Base-by-base conservation (phyloP, 2,888 invertebrate species). In the Lordiphosa fenestrarum region DNA sequence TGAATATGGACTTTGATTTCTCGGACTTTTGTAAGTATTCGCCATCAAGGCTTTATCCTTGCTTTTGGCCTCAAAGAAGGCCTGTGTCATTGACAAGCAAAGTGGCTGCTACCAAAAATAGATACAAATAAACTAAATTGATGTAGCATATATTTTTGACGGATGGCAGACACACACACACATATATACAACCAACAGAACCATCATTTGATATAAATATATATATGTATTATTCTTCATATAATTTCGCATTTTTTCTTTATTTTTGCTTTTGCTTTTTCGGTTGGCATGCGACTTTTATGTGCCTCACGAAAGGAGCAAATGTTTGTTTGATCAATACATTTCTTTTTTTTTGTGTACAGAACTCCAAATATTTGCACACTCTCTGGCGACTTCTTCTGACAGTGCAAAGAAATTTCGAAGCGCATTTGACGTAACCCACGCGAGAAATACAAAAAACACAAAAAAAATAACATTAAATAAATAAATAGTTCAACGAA, bases 1-100 rank as follows among this genome's bases (percentile, higher is more conserved):
- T 82, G 84, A 88, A 86, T 72, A 89, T 89, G 88, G 89, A 89
- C 77, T 89, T 89, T 77, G 89, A 89, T 83, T 86, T 89, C 76
- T 73, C 88, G 63, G 88, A 88, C 70, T 86, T 89, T 69, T 84
- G 89, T 89, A 76, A 89, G 89, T 88, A 61, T 44, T 55, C 49
- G 55, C 36, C 25, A 41, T 42, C 35, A 62, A 62, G 39, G 48
- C 39, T 48, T 30, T 52, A 67, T 62, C 63, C 63, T 63, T 71
- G 78, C 65, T 58, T 58, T 66, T 69, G 61, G 49, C 61, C 59
- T 50, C 49, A 51, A 41, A 41, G 66, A 67, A 62, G 67, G 66
- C 68, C 53, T 59, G 46, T 51, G 57, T 56, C 62, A 63, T 46
- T 49, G 72, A 61, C 55, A 59, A 57, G 53, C 53, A 58, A 42